A percentile compares a stretch with the other conserved stretches of the same genome.
Conservation (phyloP, 2,888 invertebrate genomes). For the Cantharis flavilabris region DNA sequence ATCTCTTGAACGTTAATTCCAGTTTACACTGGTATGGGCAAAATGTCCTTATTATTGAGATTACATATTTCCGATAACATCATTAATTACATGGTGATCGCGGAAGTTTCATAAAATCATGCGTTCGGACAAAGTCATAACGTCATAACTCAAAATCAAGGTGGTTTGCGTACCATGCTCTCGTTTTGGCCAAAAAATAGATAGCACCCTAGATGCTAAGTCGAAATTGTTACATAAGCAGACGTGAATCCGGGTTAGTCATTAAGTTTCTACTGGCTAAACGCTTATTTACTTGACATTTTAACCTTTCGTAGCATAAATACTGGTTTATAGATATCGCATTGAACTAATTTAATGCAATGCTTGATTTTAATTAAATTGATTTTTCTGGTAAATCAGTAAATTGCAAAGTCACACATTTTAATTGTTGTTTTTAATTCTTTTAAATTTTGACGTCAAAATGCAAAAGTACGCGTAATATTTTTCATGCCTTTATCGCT, state of each 20-base stretch:
- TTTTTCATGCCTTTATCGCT: not conserved
- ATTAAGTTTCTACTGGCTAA: not conserved
- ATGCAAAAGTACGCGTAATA: not conserved
- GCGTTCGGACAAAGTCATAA: too few relatives aligned
- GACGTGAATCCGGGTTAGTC: not conserved
- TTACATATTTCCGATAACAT: not conserved
- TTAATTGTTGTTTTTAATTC: not conserved
- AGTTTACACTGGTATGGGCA: not conserved
- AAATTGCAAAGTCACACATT: not conserved
- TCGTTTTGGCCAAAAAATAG: not conserved
- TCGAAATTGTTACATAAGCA: not conserved
- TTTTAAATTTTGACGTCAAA: not conserved
- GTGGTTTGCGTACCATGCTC: too few relatives aligned
- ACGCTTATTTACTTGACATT: not conserved
- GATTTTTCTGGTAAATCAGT: not conserved
- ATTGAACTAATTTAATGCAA: slow-evolving; percentile 1
- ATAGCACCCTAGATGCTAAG: not conserved
- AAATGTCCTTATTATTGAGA: not conserved
- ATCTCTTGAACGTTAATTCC: not conserved
- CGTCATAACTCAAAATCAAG: too few relatives aligned
- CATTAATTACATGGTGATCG: not conserved
- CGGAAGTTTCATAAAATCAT: not conserved
- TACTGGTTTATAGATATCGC: slow-evolving; percentile 1
- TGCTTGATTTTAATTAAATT: not conserved
- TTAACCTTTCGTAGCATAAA: not conserved